Conservation (phyloP, 2,888 invertebrate species). For the Furcula furcula region DNA sequence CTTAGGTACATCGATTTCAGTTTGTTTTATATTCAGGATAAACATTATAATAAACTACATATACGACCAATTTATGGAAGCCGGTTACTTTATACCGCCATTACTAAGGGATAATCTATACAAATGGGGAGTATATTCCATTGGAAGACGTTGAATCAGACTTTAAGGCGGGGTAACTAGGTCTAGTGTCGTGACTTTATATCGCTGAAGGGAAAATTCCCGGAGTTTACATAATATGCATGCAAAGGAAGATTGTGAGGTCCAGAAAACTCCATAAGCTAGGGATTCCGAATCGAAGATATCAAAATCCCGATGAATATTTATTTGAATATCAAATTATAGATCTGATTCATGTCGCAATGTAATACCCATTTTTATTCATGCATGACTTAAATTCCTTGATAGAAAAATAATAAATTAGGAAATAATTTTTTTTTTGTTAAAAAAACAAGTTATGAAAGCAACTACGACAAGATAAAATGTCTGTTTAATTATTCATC, state of each 20-base stretch:
- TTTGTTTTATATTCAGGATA: slow-evolving; percentile 14
- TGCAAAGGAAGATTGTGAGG: slow-evolving; percentile 56
- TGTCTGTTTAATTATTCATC: slow-evolving; percentile 48
- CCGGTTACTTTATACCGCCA: slow-evolving; percentile 38
- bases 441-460: background rate
- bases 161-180: slow-evolving; percentile 46
- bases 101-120: slow-evolving; percentile 55
- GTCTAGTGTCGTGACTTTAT: slow-evolving; percentile 57
- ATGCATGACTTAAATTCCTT: too few relatives aligned
- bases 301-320: slow-evolving; percentile 8
- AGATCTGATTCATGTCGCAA: too few relatives aligned
- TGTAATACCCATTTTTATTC: too few relatives aligned
- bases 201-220: slow-evolving; percentile 58
- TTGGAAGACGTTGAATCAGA: slow-evolving; percentile 56
- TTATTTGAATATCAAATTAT: slow-evolving; percentile 9
- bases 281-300: slow-evolving; percentile 12
- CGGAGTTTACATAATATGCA: slow-evolving; percentile 60
- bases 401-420: too few relatives aligned
- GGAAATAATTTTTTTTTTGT: too few relatives aligned
- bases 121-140: slow-evolving; percentile 52
- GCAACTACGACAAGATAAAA: slow-evolving; percentile 23
- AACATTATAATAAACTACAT: slow-evolving; percentile 33
- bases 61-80: slow-evolving; percentile 32
- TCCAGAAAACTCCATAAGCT: slow-evolving; percentile 36
- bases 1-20: slow-evolving; percentile 7